These are phyloP conservation scores for Ferrisia virgata DNA, from an alignment of 2,888 invertebrate species.

Conservation along the genomic window DNA sequence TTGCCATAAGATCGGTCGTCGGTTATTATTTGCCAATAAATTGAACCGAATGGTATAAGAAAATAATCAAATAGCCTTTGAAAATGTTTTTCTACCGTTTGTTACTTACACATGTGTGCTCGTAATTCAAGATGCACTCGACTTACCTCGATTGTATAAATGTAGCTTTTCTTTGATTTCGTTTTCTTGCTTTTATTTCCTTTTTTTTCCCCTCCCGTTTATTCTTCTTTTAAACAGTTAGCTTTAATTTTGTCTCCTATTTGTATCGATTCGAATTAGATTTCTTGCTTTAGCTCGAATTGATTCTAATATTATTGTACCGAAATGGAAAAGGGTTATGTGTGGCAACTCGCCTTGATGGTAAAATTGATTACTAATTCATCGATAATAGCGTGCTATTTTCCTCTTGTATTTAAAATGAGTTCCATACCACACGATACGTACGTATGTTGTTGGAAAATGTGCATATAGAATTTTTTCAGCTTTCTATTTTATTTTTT, in stretches of 20 bases:
- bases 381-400: not conserved
- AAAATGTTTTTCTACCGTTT: not conserved
- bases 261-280: not conserved
- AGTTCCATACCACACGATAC: not conserved
- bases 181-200: not conserved
- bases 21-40: constrained; percentile 5
- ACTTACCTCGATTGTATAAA: not conserved
- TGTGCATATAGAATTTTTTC: not conserved
- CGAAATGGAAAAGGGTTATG: not conserved
- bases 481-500: not conserved
- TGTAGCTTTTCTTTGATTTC: not conserved
- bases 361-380: not conserved
- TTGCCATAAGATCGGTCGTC: not conserved
- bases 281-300: not conserved
- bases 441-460: not conserved
- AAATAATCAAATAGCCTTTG: constrained; percentile 8
- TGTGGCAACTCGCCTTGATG: too few relatives aligned
- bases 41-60: not conserved
- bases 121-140: constrained; percentile 14
- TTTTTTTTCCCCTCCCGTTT: not conserved
- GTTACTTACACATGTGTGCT: not conserved
- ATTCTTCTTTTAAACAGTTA: not conserved
- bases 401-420: not conserved
- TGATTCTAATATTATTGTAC: not conserved
- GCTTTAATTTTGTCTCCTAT: not conserved